Evolutionary conservation across 1,140 invertebrate genomes (phyloP), one percentile per base, ranked within the genome.

Genomic region (Drosophila leontia): DNA sequence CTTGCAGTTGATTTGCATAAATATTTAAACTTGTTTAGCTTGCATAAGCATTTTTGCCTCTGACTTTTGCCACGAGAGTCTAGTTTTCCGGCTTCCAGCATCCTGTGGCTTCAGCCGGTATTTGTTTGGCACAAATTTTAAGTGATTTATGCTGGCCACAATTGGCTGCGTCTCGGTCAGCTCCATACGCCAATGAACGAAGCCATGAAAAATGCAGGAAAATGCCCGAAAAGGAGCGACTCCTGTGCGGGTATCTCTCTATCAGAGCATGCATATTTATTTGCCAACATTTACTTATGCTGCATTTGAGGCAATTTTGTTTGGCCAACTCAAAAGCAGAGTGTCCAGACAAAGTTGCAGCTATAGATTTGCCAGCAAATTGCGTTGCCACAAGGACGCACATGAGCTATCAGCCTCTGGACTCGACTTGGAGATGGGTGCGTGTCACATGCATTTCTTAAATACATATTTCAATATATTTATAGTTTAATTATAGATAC

Each of bases 71-170:
- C 64, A 80, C 48, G 64, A 59, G 74, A 80, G 70, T 83, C 35
- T n/a, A 56, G 53, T n/a, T 56, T 56, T 39, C 19, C 35, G 53
- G 53, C 35, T 39, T 56, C 77, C 69, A 53, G 62, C 59, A 78
- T 88, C 82, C 70, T 87, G 72, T 87, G 84, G 84, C 84, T 88
- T 71, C 48, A 39, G 44, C 51, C 64, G 65, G 77, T 87, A 84
- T 88, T 80, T 88, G 82, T 88, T 88, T 88, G 84, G 84, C 84
- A 90, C 85, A 88, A 88, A 90, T 90, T 90, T 87, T 88, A 88
- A 88, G 84, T 88, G 84, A 88, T 88, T 88, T 88, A 88, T 88
- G 80, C 81, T 84, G 62, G 78, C 84, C 84, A 62, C 84, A 87
- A 87, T 87, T 86, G 84, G 80, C 84, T 80, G 61, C 51, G 50